phyloP scores from a whole-genome alignment of 2,113 vertebrate genomes.

The Xyrauchen texanus region DNA sequence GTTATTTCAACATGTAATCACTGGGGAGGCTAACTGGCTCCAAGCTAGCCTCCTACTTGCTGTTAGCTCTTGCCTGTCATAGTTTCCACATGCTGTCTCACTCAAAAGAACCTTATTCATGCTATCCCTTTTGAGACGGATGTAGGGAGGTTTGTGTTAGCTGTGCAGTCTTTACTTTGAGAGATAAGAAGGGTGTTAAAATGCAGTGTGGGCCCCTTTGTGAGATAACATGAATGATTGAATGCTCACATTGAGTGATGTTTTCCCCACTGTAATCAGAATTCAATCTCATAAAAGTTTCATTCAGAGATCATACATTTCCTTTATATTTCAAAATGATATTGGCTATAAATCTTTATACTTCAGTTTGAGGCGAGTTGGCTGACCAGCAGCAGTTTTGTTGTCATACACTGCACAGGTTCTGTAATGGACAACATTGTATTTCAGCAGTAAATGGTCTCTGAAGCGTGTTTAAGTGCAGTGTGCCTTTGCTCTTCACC shows the following conservation, averaged over 20 bases:
- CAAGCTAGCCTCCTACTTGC: constrained; percentile 5
- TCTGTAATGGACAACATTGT: not conserved
- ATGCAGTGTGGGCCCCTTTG: constrained; percentile 1
- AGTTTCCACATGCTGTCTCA: constrained; percentile 16
- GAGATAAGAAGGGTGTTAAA: constrained; percentile 8
- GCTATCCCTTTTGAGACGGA: constrained; percentile 18
- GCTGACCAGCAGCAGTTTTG: not conserved
- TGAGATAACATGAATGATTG: not conserved
- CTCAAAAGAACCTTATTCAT: constrained; percentile 32
- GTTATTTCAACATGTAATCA: constrained; percentile 8
- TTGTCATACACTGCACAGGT: not conserved
- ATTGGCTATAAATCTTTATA: not conserved
- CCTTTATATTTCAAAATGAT: too few relatives aligned
- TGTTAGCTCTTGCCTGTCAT: constrained; percentile 18
- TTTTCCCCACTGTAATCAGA: not conserved
- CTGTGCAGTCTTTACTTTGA: not conserved
- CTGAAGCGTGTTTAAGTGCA: not conserved
- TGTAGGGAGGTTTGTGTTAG: constrained; percentile 9
- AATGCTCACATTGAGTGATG: not conserved
- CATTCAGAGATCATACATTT: not conserved
- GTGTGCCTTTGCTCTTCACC: not conserved
- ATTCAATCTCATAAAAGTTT: not conserved
- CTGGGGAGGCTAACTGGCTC: not conserved
- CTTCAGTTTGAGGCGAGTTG: too few relatives aligned
- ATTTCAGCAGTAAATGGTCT: not conserved